These are phyloP conservation scores for Notoglanidium macrostoma DNA, from an alignment of 2,797 vertebrate species.

Conservation along the genomic window DNA sequence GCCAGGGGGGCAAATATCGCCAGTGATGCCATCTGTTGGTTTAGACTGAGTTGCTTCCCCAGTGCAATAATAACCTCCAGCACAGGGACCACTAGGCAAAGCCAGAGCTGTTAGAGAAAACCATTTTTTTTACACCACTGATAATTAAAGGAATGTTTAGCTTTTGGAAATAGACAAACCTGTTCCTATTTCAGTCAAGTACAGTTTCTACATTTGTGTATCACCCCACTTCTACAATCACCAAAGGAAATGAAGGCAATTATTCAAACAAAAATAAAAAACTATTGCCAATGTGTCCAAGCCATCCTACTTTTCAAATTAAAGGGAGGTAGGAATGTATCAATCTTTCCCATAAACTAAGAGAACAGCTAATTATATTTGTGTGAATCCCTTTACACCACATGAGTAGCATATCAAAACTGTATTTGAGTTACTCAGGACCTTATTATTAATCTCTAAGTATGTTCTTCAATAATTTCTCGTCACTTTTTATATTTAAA, in stretches of 20 bases:
- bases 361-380: not conserved
- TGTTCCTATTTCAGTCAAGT: not conserved
- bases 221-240: not conserved
- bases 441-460: not conserved
- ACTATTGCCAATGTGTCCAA: not conserved
- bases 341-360: too few relatives aligned
- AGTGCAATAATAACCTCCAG: slow-evolving; percentile 84
- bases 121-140: not conserved
- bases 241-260: not conserved
- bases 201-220: not conserved
- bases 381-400: not conserved
- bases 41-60: slow-evolving; percentile 75
- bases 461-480: not conserved
- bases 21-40: slow-evolving; percentile 81
- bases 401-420: not conserved
- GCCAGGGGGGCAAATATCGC: slow-evolving; percentile 83
- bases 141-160: not conserved
- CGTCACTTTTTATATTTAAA: not conserved
- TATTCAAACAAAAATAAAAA: not conserved
- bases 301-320: not conserved
- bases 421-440: not conserved
- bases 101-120: slow-evolving; percentile 77
- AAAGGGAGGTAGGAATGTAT: not conserved
- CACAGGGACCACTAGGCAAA: slow-evolving; percentile 81
- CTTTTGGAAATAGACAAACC: not conserved